Evolutionary conservation across 2,888 invertebrate genomes (phyloP), one percentile per base, ranked within the genome.

Genomic region (Zele albiditarsus): DNA sequence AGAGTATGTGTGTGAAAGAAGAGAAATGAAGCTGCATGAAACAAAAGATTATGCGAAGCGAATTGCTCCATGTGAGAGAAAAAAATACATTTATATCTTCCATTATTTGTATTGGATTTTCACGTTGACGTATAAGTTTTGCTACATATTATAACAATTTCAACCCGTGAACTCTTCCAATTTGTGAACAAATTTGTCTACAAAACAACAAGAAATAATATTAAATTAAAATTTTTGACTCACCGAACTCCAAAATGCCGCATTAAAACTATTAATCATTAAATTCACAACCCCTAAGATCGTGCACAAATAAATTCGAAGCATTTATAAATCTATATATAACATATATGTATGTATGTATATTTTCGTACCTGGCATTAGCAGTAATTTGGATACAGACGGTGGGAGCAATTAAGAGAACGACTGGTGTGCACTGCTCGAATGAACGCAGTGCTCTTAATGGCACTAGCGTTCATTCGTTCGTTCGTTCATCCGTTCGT

Each of bases 11-110:
- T n/a, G n/a, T 28, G 23, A 68, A 33, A 57, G 28, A 68, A 68
- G 57, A 68, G 73, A 68, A 76, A 71, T 63, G 76, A 75, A 69
- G 72, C 67, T 31, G 46, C 53, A 68, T 23, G 28, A 68, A 33
- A 68, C 23, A 57, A 31, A 68, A 28, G 20, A 46, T 46, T 31
- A 28, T n/a, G 49, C 14, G 57, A 53, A 46, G 38, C 68, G 53
- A 68, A 68, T 68, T 53, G 57, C 33, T 53, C 49, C 27, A 8
- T 28, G 12, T 38, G 38, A 12, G 10, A 8, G 23, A 49, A 49
- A 16, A 28, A 25, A 12, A 23, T 20, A 46, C 66, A 66, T 33
- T 31, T 49, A 38, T 28, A 12, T 31, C 12, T 38, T 12, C 12
- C 12, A 12, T 38, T 49, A 62, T 20, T 14, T 27, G 25, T 42